phyloP scores from a whole-genome alignment of 2,797 vertebrate species.

The Microctenopoma lineatum region DNA sequence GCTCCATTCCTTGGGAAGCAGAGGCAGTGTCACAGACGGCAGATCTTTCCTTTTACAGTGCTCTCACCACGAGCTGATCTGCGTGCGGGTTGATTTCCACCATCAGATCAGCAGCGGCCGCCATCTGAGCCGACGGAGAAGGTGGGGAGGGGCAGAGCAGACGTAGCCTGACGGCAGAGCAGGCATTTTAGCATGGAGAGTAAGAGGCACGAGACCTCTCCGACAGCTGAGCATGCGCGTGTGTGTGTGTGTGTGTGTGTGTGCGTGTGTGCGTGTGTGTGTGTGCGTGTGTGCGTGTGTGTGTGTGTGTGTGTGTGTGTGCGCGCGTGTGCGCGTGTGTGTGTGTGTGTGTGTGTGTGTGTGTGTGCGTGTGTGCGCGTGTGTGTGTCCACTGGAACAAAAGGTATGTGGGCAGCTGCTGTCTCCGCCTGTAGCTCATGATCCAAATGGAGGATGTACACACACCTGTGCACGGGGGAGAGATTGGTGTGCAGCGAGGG shows the following conservation, averaged over 20 bases:
- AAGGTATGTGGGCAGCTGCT: constrained; percentile 84
- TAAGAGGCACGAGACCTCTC: constrained; percentile 66
- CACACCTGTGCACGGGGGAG: constrained; percentile 50
- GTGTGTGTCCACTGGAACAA: constrained; percentile 70
- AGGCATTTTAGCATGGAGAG: constrained; percentile 38
- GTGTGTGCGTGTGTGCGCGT: constrained; percentile 26
- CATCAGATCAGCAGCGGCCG: constrained; percentile 34
- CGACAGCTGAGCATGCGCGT: constrained; percentile 78
- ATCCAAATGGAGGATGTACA: constrained; percentile 68
- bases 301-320: constrained; percentile 42
- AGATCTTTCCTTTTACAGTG: constrained; percentile 55
- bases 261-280: constrained; percentile 25
- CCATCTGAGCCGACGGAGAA: constrained; percentile 16
- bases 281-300: constrained; percentile 18
- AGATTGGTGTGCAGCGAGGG: constrained; percentile 45
- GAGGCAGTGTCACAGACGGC: constrained; percentile 46
- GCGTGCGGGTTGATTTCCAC: constrained; percentile 21
- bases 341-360: constrained; percentile 32
- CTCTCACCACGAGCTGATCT: constrained; percentile 18
- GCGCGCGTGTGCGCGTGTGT: constrained; percentile 43
- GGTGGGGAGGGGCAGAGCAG: background rate
- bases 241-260: constrained; percentile 37
- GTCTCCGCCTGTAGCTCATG: constrained; percentile 63
- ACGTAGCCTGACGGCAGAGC: constrained; percentile 45
- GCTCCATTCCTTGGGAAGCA: constrained; percentile 77